Conservation (phyloP, 2,888 invertebrate species). For the Napeogenes sylphis region DNA sequence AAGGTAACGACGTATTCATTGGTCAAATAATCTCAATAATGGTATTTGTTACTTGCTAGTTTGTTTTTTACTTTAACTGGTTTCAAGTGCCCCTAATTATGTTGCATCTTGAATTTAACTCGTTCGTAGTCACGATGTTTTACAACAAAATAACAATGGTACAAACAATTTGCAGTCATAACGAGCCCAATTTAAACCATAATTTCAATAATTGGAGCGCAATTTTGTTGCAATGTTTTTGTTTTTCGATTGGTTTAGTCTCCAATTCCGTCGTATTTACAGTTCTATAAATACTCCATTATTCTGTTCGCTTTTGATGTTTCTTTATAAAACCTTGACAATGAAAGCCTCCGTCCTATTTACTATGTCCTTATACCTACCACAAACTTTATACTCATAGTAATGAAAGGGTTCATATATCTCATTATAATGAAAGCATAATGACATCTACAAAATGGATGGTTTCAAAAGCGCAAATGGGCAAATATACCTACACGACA, state of each 20-base stretch:
- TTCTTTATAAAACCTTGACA: conserved; percentile 26
- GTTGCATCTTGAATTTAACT: conserved; percentile 32
- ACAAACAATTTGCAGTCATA: conserved; percentile 36
- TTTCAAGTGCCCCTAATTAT: conserved; percentile 39
- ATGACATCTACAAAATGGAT: conserved; percentile 17
- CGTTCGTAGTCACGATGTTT: conserved; percentile 22
- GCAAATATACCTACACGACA: conserved; percentile 31
- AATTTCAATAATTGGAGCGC: conserved; percentile 43
- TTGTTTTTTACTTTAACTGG: conserved; percentile 32
- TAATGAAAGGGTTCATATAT: too few species aligned
- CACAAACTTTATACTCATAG: too few species aligned
- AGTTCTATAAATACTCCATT: background rate
- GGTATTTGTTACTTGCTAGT: conserved; percentile 28
- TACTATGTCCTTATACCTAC: too few species aligned
- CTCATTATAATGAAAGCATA: too few species aligned
- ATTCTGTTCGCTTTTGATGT: conserved; percentile 23
- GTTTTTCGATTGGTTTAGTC: conserved; percentile 12
- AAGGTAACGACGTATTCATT: conserved; percentile 32
- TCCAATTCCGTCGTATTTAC: background rate
- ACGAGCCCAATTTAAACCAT: conserved; percentile 41
- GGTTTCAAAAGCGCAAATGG: conserved; percentile 33
- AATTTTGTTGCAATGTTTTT: conserved; percentile 36
- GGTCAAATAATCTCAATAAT: conserved; percentile 33
- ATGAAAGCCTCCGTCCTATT: conserved; percentile 6
- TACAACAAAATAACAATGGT: conserved; percentile 36